Conservation (phyloP, 2,888 invertebrate species). For the Synanthedon tipuliformis region DNA sequence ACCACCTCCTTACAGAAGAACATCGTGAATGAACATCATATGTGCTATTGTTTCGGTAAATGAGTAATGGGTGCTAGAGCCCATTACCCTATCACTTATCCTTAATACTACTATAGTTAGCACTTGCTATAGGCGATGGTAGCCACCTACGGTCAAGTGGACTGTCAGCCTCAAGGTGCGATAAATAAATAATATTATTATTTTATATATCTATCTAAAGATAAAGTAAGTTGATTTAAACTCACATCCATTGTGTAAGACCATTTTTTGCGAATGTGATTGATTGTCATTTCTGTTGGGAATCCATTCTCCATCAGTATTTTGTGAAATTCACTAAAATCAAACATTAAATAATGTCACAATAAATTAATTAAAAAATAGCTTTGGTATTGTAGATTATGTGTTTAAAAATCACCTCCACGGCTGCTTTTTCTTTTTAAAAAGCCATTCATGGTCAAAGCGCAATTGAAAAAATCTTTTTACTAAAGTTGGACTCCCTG, state of each 20-base stretch:
- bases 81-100: too few species aligned
- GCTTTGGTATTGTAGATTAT: neutral
- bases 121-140: too few species aligned
- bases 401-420: conserved; percentile 42
- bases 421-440: conserved; percentile 56
- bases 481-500: conserved; percentile 53
- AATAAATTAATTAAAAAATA: neutral
- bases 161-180: too few species aligned
- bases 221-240: conserved; percentile 5
- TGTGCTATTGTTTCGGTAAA: too few species aligned
- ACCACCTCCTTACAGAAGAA: too few species aligned
- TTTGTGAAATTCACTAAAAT: conserved; percentile 48
- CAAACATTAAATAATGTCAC: neutral
- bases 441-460: conserved; percentile 53
- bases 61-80: too few species aligned
- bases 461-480: conserved; percentile 45
- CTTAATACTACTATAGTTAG: too few species aligned
- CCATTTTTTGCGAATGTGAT: conserved; percentile 62
- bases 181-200: too few species aligned
- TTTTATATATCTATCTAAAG: too few species aligned
- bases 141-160: too few species aligned
- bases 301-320: conserved; percentile 53
- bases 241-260: conserved; percentile 61
- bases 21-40: too few species aligned
- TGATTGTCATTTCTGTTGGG: conserved; percentile 50